Percentiles rank a stretch among this genome's conserved stretches.
Evolutionary conservation across 2,888 invertebrate species (phyloP).

Genomic region (Amblyteles armatorius): DNA sequence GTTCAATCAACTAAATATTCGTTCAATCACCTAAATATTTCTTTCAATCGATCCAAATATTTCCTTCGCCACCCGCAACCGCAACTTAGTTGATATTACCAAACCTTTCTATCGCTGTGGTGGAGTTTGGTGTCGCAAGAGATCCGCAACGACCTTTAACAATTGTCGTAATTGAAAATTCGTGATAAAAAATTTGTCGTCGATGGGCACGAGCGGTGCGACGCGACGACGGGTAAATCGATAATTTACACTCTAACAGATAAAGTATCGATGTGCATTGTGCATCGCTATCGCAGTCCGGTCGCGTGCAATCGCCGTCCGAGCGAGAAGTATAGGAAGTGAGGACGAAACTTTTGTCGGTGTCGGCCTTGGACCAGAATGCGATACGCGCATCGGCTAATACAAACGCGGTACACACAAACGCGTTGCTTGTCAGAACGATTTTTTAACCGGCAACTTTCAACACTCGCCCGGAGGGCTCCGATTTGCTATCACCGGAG

Average conservation of each 20-base stretch:
- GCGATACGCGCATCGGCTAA: constrained; percentile 26
- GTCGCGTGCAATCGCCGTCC: background rate
- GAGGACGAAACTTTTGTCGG: constrained; percentile 35
- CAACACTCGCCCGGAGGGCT: background rate
- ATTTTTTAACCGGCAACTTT: constrained; percentile 11
- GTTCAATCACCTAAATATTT: no score
- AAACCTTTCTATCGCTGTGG: no score
- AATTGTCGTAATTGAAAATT: background rate
- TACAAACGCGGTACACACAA: background rate
- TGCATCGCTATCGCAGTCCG: background rate
- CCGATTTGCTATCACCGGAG: background rate
- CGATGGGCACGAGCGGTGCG: background rate
- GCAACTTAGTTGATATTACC: no score
- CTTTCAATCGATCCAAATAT: no score
- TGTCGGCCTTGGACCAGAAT: constrained; percentile 24
- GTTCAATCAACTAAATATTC: no score
- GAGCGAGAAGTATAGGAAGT: constrained; percentile 2
- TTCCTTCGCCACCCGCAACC: no score
- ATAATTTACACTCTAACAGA: background rate
- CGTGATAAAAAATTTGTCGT: background rate
- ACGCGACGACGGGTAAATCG: background rate
- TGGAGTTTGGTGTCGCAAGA: no score
- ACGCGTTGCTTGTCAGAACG: background rate
- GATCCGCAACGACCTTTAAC: no score
- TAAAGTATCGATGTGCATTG: constrained; percentile 5